Evolutionary conservation across 2,888 invertebrate species (phyloP), one percentile per base, ranked within the genome.

Genomic region (Caenorhabditis japonica): DNA sequence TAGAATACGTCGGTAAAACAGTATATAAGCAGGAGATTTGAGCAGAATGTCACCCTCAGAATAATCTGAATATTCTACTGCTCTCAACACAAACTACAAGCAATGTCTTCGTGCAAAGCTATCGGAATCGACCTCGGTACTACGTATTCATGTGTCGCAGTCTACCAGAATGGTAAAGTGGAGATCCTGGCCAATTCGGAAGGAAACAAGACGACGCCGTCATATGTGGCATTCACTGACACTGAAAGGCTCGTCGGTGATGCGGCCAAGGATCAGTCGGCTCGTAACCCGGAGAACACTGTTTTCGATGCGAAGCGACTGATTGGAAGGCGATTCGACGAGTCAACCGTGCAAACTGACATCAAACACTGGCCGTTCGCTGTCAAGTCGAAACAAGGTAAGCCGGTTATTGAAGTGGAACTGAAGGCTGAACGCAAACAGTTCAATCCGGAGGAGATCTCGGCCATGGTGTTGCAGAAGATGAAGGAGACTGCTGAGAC

Each of bases 341-440:
- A 90, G 33, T 19, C 84, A 0, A 72, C 87, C n/a, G 89, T 90
- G 15, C 87, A 88, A 68, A 66, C 82, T 5, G 87, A 87, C 66
- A 84, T 85, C 80, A 83, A 83, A 51, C 83, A 84, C 56, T 85
- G 84, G 83, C 87, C 87, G 12, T 87, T 87, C 68, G 79, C 84
- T 33, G 76, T 86, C 43, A 81, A 75, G 43, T 62, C 53, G 36
- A 76, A 68, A 21, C 76, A 61, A n/a, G 73, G 74, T 15, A 80
- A 80, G 46, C 81, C 82, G 21, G 66, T 79, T 30, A 51, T 80
- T 44, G 90, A 92, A 15, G 93, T 94, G 19, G 90, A 92, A 75
- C 94, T 93, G 90, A 94, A 94, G 88, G 94, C 94, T 36, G 94
- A 94, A 89, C 89, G 89, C 61, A 95, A 94, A 88, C 91, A 91